Percentiles rank a stretch among this genome's conserved stretches.
These are phyloP conservation scores for Furcula furcula DNA, from an alignment of 2,888 invertebrate genomes.

Conservation along the genomic window DNA sequence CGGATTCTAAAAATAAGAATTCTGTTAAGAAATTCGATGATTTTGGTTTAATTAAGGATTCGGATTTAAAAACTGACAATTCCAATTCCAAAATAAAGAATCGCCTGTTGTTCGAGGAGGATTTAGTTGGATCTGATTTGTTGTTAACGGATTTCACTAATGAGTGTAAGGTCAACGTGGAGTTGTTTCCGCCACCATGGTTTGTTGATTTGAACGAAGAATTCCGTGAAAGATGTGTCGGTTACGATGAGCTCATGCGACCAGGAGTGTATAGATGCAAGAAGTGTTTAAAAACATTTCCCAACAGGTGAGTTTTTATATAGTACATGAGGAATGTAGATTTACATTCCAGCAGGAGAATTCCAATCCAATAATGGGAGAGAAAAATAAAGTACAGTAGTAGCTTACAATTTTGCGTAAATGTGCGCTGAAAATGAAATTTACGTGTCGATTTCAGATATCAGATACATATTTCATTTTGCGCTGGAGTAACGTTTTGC, in stretches of 20 bases:
- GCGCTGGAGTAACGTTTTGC: no score
- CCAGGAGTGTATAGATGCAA: slow-evolving; percentile 34
- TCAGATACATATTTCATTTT: no score
- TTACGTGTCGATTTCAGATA: no score
- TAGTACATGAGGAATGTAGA: neutral
- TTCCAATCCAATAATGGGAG: no score
- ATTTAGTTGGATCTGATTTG: neutral
- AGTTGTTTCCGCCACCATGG: slow-evolving; percentile 7
- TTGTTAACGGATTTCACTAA: slow-evolving; percentile 17
- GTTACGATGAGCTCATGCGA: slow-evolving; percentile 36
- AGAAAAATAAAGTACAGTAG: no score
- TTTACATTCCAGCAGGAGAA: no score
- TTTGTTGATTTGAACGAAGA: neutral
- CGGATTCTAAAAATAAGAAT: neutral
- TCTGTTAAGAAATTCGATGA: neutral
- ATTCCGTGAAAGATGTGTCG: slow-evolving; percentile 21
- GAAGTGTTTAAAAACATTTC: slow-evolving; percentile 33
- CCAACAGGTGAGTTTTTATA: slow-evolving; percentile 40
- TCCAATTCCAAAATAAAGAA: slow-evolving; percentile 9
- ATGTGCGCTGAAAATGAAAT: no score
- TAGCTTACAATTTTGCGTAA: no score
- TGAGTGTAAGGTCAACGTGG: slow-evolving; percentile 23
- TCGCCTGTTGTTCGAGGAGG: slow-evolving; percentile 22
- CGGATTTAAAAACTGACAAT: neutral
- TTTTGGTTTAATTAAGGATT: neutral